Evolutionary conservation across 2,888 invertebrate genomes (phyloP), one percentile per base, ranked within the genome.

Genomic region (Tetanocera ferruginea): DNA sequence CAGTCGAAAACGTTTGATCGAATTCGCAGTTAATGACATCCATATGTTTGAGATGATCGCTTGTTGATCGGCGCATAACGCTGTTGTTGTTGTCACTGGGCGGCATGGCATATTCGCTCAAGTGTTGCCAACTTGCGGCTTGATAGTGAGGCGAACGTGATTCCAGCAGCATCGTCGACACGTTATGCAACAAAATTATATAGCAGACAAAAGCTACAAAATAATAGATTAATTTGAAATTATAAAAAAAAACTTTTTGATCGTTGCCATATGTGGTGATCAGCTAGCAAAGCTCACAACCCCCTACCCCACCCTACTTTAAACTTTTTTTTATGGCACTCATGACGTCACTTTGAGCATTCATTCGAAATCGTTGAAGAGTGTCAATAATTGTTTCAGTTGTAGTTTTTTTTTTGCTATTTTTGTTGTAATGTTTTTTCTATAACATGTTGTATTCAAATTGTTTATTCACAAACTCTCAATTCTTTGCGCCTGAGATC

Each of bases 401-500:
- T 57, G 37, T 34, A 28, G 49, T 25, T 51, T 70, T n/a, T 64
- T 49, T 28, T 28, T 25, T 51, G 60, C 17, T 37, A n/a, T 49
- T 19, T 25, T 60, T 60, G 25, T 62, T 49, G 5, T 74, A 25
- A 60, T 43, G 19, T 52, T 64, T n/a, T 52, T 43, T 25, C 31
- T 23, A 19, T 57, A 6, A 34, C 43, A 34, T 23, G 43, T 43
- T 57, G 17, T 34, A 23, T 19, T 31, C 11, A 62, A 23, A 49
- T 62, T 25, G 64, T 17, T 74, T 8, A 11, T 37, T 43, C 67
- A 9, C 49, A 67, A 31, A 34, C 25, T 17, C 49, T 69, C 37
- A 55, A 60, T 31, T 72, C 52, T 62, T 67, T 75, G 73, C 75
- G 72, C 79, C 76, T 74, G 31, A 64, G 8, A 75, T 71, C 19